phyloP scores from a whole-genome alignment of 2,888 invertebrate species.

The Pilophorus perplexus region DNA sequence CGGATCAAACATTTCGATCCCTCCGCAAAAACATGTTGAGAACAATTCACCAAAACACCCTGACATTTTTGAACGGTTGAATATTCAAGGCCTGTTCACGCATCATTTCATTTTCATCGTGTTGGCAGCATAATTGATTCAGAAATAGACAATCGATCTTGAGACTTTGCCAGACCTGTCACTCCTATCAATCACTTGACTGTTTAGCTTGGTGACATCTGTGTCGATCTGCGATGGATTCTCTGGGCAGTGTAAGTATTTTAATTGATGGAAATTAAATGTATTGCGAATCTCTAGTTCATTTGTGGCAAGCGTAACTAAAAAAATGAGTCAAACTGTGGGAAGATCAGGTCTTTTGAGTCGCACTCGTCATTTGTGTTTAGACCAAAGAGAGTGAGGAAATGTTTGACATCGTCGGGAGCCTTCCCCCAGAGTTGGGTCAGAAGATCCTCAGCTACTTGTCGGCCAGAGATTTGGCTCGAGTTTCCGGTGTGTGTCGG shows the following conservation, averaged over 20 bases:
- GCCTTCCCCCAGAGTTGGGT: constrained; percentile 36
- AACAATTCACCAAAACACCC: no score
- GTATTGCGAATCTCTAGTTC: no score
- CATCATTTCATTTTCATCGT: constrained; percentile 8
- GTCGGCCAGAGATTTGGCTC: constrained; percentile 34
- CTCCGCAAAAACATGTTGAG: no score
- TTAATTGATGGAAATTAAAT: no score
- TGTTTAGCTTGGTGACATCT: constrained; percentile 22
- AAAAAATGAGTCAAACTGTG: no score
- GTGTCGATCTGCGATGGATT: no score
- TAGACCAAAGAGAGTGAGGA: not conserved
- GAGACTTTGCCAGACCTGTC: constrained; percentile 29
- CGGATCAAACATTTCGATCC: no score
- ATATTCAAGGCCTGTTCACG: no score
- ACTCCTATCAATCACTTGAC: constrained; percentile 24
- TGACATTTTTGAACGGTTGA: no score
- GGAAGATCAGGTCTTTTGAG: no score
- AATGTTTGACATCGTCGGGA: constrained; percentile 38
- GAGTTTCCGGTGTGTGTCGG: constrained; percentile 25
- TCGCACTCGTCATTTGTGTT: not conserved
- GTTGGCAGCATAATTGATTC: constrained; percentile 7
- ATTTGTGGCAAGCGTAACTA: no score
- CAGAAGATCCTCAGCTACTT: constrained; percentile 35
- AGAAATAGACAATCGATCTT: constrained; percentile 37
- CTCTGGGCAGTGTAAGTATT: no score